Conservation (phyloP, 2,888 invertebrate genomes). For the Eudasyphora cyanicolor region DNA sequence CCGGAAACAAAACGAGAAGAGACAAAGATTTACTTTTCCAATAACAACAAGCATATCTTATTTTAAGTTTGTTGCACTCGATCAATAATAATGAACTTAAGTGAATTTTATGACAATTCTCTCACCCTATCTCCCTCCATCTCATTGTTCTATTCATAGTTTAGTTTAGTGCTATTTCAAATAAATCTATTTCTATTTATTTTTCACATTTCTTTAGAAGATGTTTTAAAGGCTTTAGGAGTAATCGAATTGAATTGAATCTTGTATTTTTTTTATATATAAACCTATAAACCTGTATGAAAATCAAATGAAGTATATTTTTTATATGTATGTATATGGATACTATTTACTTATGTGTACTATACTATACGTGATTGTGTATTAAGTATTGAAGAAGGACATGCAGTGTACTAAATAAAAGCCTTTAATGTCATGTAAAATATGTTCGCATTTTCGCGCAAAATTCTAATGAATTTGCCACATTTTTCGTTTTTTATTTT, state of each 20-base stretch:
- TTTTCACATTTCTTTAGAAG: background rate
- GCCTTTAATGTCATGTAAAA: slow-evolving; percentile 4
- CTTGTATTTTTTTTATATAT: background rate
- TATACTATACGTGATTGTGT: background rate
- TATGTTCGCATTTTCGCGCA: slow-evolving; percentile 4
- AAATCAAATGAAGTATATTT: slow-evolving; percentile 15
- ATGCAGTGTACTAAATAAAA: background rate
- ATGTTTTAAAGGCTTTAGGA: slow-evolving; percentile 19
- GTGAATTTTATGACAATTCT: slow-evolving; percentile 6
- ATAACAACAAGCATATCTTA: slow-evolving; percentile 17
- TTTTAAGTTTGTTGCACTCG: slow-evolving; percentile 1
- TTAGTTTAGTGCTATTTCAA: slow-evolving; percentile 21
- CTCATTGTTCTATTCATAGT: slow-evolving; percentile 22
- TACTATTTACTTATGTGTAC: background rate
- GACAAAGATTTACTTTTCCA: slow-evolving; percentile 17
- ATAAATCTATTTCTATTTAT: background rate
- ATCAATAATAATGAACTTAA: background rate
- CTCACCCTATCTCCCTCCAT: slow-evolving; percentile 23
- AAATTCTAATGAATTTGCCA: background rate
- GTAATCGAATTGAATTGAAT: background rate
- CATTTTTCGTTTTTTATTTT: background rate
- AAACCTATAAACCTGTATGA: slow-evolving; percentile 10
- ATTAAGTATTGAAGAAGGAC: background rate
- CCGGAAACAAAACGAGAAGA: background rate
- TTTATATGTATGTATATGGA: slow-evolving; percentile 21